These are phyloP conservation scores for Patiria pectinifera DNA, from an alignment of 53 echinoderm and acorn worm species.

Conservation along the genomic window DNA sequence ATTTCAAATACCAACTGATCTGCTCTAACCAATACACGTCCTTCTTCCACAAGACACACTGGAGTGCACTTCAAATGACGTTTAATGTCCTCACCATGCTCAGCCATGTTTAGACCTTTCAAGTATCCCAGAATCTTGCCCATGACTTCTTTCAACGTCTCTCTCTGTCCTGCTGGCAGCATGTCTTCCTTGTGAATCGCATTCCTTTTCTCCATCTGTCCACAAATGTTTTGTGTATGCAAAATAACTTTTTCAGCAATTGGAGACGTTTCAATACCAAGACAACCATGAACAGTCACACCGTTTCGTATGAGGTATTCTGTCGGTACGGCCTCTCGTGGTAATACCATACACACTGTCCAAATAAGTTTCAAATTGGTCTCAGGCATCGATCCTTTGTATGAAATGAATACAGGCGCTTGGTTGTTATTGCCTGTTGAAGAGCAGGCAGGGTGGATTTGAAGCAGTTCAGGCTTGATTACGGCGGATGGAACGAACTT, in stretches of 20 bases:
- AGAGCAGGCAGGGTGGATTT: slow-evolving; percentile 51
- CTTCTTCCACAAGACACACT: background rate
- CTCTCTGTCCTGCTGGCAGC: slow-evolving; percentile 20
- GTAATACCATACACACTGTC: slow-evolving; percentile 56
- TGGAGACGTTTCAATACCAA: slow-evolving; percentile 34
- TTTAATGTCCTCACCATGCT: slow-evolving; percentile 6
- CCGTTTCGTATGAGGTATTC: background rate
- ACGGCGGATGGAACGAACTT: slow-evolving; percentile 52
- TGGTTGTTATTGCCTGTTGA: background rate
- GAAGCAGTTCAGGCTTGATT: slow-evolving; percentile 4
- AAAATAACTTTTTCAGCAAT: slow-evolving; percentile 23
- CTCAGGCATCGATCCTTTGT: slow-evolving; percentile 44
- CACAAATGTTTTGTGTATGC: slow-evolving; percentile 59
- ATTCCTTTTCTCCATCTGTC: slow-evolving; percentile 37
- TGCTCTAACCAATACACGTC: no score
- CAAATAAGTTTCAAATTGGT: slow-evolving; percentile 41
- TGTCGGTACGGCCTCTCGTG: slow-evolving; percentile 19
- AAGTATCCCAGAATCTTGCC: slow-evolving; percentile 24
- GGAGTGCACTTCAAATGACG: slow-evolving; percentile 31
- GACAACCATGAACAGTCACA: slow-evolving; percentile 39
- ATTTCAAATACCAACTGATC: background rate
- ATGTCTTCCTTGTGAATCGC: slow-evolving; percentile 59
- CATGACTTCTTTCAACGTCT: slow-evolving; percentile 18
- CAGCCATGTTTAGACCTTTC: background rate
- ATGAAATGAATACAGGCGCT: slow-evolving; percentile 34